A percentile compares a stretch with the other conserved stretches of the same genome.
phyloP scores from a whole-genome alignment of 2,113 vertebrate species.

The Boleophthalmus pectinirostris region DNA sequence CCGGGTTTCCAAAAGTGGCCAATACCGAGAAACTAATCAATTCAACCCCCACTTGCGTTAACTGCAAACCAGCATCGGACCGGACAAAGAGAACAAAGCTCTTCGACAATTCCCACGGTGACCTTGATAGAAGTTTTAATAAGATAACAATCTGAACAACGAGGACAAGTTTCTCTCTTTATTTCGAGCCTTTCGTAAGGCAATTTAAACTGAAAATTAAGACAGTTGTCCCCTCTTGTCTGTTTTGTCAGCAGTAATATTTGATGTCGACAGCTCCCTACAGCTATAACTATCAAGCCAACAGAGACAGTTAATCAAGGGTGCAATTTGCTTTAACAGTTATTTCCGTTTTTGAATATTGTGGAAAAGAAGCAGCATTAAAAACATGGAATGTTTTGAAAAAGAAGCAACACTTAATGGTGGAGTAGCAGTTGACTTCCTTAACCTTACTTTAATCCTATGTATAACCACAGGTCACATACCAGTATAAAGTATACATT shows the following conservation, averaged over 20 bases:
- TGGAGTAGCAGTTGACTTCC: slow-evolving; percentile 14
- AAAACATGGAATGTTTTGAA: slow-evolving; percentile 16
- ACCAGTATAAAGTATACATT: slow-evolving; percentile 52
- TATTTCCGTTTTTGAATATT: not conserved
- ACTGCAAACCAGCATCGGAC: slow-evolving; percentile 46
- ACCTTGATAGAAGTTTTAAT: slow-evolving; percentile 36
- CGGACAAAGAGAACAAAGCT: slow-evolving; percentile 59
- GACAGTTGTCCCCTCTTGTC: not conserved
- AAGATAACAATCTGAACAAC: not conserved
- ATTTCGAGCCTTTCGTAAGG: slow-evolving; percentile 27
- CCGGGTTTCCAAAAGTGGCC: slow-evolving; percentile 56
- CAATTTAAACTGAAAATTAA: not conserved
- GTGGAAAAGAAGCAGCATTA: not conserved
- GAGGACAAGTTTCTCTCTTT: slow-evolving; percentile 26
- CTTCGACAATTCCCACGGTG: slow-evolving; percentile 57
- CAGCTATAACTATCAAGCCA: not conserved
- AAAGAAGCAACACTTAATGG: not conserved
- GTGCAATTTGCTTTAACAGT: not conserved
- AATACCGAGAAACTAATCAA: slow-evolving; percentile 68
- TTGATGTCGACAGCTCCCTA: too few relatives aligned
- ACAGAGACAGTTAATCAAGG: not conserved
- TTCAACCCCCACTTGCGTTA: slow-evolving; percentile 59
- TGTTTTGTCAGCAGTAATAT: not conserved
- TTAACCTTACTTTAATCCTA: slow-evolving; percentile 24
- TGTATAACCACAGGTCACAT: slow-evolving; percentile 32